phyloP scores from a whole-genome alignment of 2,113 vertebrate genomes.

The Stomatorhinus ivindoensis region DNA sequence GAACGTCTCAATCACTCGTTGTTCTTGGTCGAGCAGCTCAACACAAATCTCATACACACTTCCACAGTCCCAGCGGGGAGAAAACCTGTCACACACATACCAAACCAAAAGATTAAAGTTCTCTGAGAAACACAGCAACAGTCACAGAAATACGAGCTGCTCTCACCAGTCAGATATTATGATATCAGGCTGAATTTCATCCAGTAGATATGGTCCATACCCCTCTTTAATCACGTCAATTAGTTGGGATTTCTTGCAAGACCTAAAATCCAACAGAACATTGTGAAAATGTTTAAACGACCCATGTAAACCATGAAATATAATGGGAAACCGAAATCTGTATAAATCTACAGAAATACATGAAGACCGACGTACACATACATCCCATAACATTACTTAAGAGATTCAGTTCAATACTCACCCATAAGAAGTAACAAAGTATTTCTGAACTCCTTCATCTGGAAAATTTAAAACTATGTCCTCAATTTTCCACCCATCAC shows the following conservation, averaged over 20 bases:
- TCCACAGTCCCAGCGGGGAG: slow-evolving; percentile 55
- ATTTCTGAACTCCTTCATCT: slow-evolving; percentile 35
- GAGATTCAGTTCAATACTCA: slow-evolving; percentile 35
- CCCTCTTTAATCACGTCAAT: slow-evolving; percentile 55
- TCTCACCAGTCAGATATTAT: slow-evolving; percentile 61
- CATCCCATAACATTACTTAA: neutral
- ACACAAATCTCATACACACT: slow-evolving; percentile 47
- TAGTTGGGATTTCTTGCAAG: slow-evolving; percentile 53
- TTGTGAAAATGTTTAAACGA: neutral
- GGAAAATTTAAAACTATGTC: slow-evolving; percentile 29
- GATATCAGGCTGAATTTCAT: slow-evolving; percentile 53
- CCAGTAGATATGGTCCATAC: slow-evolving; percentile 52
- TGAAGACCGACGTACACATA: neutral
- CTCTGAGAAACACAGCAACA: neutral
- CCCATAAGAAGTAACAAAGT: slow-evolving; percentile 60
- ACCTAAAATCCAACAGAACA: slow-evolving; percentile 30
- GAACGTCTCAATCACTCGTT: slow-evolving; percentile 35
- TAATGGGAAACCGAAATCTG: neutral
- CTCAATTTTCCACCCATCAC: slow-evolving; percentile 48
- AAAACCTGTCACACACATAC: slow-evolving; percentile 46
- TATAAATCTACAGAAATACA: neutral
- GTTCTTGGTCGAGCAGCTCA: slow-evolving; percentile 44
- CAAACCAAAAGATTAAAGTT: neutral
- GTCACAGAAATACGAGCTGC: neutral
- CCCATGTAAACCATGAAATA: neutral